Conservation (phyloP, 35 echinoderm and acorn worm genomes). For the Strongylocentrotus purpuratus region DNA sequence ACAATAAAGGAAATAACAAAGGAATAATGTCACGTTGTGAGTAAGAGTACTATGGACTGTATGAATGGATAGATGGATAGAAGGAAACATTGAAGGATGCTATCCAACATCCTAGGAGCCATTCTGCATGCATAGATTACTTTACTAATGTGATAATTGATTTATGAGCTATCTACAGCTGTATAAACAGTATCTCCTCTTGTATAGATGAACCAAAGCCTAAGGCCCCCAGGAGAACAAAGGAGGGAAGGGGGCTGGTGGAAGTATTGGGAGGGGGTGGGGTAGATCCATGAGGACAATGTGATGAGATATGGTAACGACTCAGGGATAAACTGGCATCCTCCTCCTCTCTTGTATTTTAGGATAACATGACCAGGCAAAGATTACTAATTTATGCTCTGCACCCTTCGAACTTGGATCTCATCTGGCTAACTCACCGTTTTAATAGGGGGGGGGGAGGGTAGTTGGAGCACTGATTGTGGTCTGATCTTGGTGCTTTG, state of each 20-base stretch:
- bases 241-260: not conserved
- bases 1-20: not conserved
- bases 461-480: not conserved
- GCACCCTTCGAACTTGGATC: not conserved
- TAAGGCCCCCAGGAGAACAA: not conserved
- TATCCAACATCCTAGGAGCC: not conserved
- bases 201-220: not conserved
- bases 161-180: slow-evolving; percentile 48
- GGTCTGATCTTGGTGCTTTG: not conserved
- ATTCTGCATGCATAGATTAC: slow-evolving; percentile 32
- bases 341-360: not conserved
- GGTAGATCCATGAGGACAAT: not conserved
- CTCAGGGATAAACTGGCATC: not conserved
- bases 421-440: not conserved
- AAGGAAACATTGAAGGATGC: not conserved
- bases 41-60: not conserved
- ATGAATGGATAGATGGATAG: not conserved
- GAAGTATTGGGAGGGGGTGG: not conserved
- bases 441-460: not conserved
- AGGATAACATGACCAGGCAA: not conserved
- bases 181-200: slow-evolving; percentile 39
- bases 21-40: not conserved
- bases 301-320: not conserved
- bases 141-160: slow-evolving; percentile 50
- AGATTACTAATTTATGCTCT: not conserved